These are phyloP conservation scores for Morphnarchus princeps DNA, from an alignment of 2,113 vertebrate species.

Conservation along the genomic window DNA sequence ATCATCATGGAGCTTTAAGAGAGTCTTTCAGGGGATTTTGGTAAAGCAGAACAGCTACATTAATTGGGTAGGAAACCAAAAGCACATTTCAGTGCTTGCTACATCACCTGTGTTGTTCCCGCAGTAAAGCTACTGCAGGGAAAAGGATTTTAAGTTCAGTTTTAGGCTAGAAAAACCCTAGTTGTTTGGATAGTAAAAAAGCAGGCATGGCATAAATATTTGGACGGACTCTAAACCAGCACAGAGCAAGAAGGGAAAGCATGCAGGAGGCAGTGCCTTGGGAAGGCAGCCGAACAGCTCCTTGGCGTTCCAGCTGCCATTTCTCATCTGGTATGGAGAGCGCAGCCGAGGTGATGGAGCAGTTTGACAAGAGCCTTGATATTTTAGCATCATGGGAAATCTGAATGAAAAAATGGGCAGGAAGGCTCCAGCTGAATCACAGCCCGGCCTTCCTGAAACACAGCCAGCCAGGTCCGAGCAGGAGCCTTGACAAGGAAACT, in stretches of 20 bases:
- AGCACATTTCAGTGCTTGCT: not conserved
- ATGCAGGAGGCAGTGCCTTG: not conserved
- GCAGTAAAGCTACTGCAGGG: not conserved
- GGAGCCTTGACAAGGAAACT: not conserved
- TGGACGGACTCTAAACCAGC: not conserved
- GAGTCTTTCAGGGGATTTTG: not conserved
- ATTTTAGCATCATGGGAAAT: not conserved
- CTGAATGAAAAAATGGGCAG: not conserved
- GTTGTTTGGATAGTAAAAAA: not conserved
- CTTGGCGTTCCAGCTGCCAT: not conserved
- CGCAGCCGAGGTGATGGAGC: not conserved
- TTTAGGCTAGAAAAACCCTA: not conserved
- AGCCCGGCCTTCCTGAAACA: not conserved
- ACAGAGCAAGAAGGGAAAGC: fast-evolving
- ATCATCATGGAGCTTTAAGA: not conserved
- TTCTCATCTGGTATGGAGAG: not conserved
- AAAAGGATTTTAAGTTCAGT: not conserved
- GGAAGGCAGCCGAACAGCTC: not conserved
- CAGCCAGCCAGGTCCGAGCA: not conserved
- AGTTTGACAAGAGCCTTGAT: not conserved
- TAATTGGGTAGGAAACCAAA: not conserved
- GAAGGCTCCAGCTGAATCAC: not conserved
- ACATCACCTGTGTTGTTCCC: not conserved
- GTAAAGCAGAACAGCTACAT: not conserved
- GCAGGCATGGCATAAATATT: fast-evolving